phyloP scores from a whole-genome alignment of 2,113 vertebrate species.

The Neotragus pygmaeus region DNA sequence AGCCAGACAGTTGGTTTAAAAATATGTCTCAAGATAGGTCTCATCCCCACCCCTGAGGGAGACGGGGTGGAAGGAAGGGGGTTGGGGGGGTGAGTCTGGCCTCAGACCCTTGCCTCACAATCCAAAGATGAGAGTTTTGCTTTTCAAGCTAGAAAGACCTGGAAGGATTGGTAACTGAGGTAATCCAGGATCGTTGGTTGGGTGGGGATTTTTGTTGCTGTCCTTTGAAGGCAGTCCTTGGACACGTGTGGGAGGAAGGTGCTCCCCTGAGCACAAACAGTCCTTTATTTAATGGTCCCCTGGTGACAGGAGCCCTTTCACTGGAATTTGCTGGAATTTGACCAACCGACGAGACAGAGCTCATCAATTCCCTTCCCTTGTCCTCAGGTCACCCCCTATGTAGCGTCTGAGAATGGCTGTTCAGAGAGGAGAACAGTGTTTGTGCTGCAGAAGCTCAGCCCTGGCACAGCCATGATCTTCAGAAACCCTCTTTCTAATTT shows the following conservation, averaged over 20 bases:
- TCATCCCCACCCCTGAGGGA: neutral
- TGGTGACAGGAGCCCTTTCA: neutral
- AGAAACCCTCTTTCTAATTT: neutral
- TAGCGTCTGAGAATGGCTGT: neutral
- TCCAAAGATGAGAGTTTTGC: neutral
- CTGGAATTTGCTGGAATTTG: neutral
- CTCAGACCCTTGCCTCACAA: neutral
- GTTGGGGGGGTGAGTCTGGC: neutral
- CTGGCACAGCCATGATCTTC: neutral
- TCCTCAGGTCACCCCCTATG: neutral
- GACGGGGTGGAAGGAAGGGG: neutral
- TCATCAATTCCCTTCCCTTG: neutral
- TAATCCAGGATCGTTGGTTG: neutral
- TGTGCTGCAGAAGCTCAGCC: neutral
- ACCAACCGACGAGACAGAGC: neutral
- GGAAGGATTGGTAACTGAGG: neutral
- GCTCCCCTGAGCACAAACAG: neutral
- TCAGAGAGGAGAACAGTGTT: neutral
- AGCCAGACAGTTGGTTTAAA: neutral
- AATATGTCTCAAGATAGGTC: neutral
- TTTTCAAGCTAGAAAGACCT: neutral
- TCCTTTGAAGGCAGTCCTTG: neutral
- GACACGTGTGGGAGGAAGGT: neutral
- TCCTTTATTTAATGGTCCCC: neutral
- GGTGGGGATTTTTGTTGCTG: neutral